Conservation (phyloP, 2,113 vertebrate species). For the Brachyhypopomus gauderio region DNA sequence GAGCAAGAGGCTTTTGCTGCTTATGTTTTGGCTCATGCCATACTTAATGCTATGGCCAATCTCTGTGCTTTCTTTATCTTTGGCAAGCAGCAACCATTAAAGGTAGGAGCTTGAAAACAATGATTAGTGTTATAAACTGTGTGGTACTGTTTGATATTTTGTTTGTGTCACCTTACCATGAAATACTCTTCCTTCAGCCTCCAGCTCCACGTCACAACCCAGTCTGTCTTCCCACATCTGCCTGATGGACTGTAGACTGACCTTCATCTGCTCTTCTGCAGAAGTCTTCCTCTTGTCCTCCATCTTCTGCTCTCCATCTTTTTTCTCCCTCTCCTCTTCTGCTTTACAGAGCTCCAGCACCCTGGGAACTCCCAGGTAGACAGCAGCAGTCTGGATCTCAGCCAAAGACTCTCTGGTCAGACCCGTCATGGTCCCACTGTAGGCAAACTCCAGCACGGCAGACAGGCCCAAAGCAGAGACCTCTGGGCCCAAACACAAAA, state of each 20-base stretch:
- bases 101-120: not conserved
- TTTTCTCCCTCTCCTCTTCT: slow-evolving; percentile 26
- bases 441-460: slow-evolving; percentile 83
- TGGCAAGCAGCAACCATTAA: no score
- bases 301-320: not conserved
- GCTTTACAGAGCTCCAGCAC: slow-evolving; percentile 68
- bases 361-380: slow-evolving; percentile 69
- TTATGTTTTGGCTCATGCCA: no score
- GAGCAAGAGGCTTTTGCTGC: no score
- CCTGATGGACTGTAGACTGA: slow-evolving; percentile 72
- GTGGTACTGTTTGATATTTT: not conserved
- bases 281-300: slow-evolving; percentile 28
- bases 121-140: not conserved
- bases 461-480: slow-evolving; percentile 68
- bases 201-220: slow-evolving; percentile 83
- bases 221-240: slow-evolving; percentile 69
- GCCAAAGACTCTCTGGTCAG: slow-evolving; percentile 42
- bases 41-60: no score
- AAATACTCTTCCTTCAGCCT: slow-evolving; percentile 68
- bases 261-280: slow-evolving; percentile 72
- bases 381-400: slow-evolving; percentile 71
- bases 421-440: slow-evolving; percentile 71
- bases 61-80: no score
- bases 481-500: slow-evolving; percentile 35
- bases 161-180: slow-evolving; percentile 66